phyloP scores from a whole-genome alignment of 2,797 vertebrate species.

The Amblyopsis hoosieri region DNA sequence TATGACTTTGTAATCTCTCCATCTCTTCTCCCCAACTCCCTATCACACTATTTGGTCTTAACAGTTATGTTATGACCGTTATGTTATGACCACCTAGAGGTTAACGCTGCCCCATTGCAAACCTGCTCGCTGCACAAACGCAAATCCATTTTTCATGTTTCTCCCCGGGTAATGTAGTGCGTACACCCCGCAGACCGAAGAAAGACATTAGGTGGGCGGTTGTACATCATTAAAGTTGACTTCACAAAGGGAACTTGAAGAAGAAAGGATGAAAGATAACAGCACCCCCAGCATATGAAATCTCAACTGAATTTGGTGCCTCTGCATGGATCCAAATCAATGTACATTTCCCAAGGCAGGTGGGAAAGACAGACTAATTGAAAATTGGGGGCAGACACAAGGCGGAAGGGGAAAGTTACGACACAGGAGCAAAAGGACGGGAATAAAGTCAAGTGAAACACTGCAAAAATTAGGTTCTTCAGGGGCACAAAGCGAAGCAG shows the following conservation, averaged over 20 bases:
- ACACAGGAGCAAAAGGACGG: conserved; percentile 41
- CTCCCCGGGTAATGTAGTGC: background rate
- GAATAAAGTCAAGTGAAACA: conserved; percentile 63
- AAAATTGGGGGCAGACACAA: conserved; percentile 32
- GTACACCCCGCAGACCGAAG: background rate
- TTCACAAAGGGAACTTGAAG: conserved; percentile 11
- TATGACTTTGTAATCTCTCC: conserved; percentile 57
- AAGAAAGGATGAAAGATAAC: conserved; percentile 28
- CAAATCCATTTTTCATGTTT: conserved; percentile 15
- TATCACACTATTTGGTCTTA: conserved; percentile 51
- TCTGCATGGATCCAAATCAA: conserved; percentile 38
- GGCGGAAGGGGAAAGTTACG: conserved; percentile 34
- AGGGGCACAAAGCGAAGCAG: conserved; percentile 47
- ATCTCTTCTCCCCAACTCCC: conserved; percentile 44
- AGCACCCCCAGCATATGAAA: conserved; percentile 16
- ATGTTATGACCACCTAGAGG: conserved; percentile 63
- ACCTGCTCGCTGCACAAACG: conserved; percentile 19
- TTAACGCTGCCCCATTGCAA: conserved; percentile 49
- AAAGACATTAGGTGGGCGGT: background rate
- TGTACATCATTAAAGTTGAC: conserved; percentile 16
- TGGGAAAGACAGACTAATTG: conserved; percentile 39
- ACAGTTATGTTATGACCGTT: conserved; percentile 32
- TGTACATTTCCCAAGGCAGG: conserved; percentile 35
- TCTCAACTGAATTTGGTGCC: conserved; percentile 19
- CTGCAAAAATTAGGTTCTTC: conserved; percentile 58